phyloP scores from a whole-genome alignment of 2,113 vertebrate species.

The Oryzias javanicus region DNA sequence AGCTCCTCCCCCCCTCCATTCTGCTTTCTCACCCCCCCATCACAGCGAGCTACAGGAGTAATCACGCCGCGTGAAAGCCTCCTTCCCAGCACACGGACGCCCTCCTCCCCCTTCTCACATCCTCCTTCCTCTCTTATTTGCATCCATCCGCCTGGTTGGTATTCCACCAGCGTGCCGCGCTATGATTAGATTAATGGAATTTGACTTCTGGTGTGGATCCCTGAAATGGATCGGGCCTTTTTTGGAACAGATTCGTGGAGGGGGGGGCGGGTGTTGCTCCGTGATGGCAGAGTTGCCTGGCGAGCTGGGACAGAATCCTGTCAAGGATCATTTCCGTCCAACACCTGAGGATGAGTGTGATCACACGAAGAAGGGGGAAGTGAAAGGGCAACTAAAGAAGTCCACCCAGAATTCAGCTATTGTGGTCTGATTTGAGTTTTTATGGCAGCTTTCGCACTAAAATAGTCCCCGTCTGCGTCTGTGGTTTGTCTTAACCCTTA shows the following conservation, averaged over 20 bases:
- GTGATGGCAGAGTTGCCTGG: constrained; percentile 27
- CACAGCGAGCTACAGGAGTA: constrained; percentile 23
- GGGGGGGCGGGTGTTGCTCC: not conserved
- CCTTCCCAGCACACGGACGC: constrained; percentile 6
- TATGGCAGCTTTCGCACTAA: not conserved
- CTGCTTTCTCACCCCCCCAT: constrained; percentile 16
- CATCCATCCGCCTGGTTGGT: constrained; percentile 52
- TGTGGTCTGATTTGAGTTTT: not conserved
- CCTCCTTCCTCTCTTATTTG: constrained; percentile 58
- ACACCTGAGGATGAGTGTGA: constrained; percentile 55
- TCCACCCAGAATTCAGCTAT: constrained; percentile 7
- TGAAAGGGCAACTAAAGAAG: not conserved
- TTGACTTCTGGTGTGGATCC: constrained; percentile 56
- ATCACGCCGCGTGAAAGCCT: constrained; percentile 27
- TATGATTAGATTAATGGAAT: constrained; percentile 68
- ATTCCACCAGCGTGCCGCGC: constrained; percentile 43
- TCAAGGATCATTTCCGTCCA: constrained; percentile 34
- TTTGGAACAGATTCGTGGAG: constrained; percentile 14
- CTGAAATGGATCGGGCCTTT: constrained; percentile 37
- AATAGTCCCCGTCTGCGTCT: not conserved
- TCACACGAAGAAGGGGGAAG: constrained; percentile 6
- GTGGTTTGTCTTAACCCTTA: too few species aligned
- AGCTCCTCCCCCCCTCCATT: constrained; percentile 4
- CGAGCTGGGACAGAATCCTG: constrained; percentile 20
- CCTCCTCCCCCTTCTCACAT: constrained; percentile 25